phyloP scores from a whole-genome alignment of 1,140 invertebrate species.

The Conus betulinus region DNA sequence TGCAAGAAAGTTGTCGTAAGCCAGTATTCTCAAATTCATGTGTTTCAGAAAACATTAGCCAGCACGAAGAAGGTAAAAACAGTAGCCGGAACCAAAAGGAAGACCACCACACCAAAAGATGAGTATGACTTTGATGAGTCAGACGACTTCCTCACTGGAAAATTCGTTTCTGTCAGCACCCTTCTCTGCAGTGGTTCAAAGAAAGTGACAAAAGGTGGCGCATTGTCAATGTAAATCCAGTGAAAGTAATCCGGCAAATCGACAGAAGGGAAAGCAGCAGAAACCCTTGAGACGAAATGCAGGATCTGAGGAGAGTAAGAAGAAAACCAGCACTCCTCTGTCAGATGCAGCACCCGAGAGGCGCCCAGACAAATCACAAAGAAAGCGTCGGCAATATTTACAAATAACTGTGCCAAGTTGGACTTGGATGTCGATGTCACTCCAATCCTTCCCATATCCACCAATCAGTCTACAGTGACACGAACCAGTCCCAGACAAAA shows the following conservation, averaged over 20 bases:
- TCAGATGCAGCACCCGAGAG: not conserved
- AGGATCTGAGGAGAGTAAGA: not conserved
- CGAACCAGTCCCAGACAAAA: not conserved
- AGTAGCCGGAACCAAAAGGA: not conserved
- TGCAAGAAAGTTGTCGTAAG: too few species aligned
- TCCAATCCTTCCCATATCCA: constrained; percentile 8
- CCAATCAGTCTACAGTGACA: not conserved
- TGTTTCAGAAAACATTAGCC: not conserved
- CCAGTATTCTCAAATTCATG: not conserved
- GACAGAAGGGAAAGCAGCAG: not conserved
- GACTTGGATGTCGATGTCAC: constrained; percentile 12
- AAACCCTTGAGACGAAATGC: not conserved
- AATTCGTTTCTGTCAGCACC: not conserved
- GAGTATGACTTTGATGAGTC: constrained; percentile 12
- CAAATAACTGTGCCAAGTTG: not conserved
- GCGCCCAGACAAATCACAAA: not conserved
- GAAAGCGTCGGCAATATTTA: not conserved
- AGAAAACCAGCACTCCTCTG: constrained; percentile 23
- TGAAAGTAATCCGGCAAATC: not conserved
- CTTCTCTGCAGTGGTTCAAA: not conserved
- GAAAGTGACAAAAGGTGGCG: not conserved
- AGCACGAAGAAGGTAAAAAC: not conserved
- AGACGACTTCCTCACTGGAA: constrained; percentile 11
- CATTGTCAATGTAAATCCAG: not conserved
- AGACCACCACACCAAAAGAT: not conserved